These are phyloP conservation scores for Brachyptera risi DNA, from an alignment of 2,888 invertebrate genomes.

Conservation along the genomic window DNA sequence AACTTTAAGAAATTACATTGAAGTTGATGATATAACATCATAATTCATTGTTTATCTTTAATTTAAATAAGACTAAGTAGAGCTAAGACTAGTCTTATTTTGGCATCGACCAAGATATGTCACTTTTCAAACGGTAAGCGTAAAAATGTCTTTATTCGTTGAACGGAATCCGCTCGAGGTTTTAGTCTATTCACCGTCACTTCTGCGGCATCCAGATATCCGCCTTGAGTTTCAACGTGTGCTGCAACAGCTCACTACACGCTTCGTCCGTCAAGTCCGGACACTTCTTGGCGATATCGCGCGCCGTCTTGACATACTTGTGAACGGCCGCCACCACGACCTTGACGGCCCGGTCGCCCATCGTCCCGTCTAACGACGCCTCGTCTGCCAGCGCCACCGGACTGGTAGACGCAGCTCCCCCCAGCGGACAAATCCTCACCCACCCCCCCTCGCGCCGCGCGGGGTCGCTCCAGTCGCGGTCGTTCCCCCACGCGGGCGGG, in stretches of 20 bases:
- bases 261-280: constrained; percentile 50
- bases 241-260: constrained; percentile 47
- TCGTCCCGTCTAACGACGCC: constrained; percentile 33
- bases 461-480: constrained; percentile 63
- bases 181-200: too few species aligned
- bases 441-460: constrained; percentile 67
- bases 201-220: constrained; percentile 54
- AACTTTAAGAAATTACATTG: too few species aligned
- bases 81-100: too few species aligned
- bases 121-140: too few species aligned
- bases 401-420: constrained; percentile 40
- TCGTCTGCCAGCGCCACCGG: constrained; percentile 34
- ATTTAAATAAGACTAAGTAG: too few species aligned
- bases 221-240: constrained; percentile 46
- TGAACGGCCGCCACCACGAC: constrained; percentile 27
- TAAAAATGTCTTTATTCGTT: too few species aligned
- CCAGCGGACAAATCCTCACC: constrained; percentile 68
- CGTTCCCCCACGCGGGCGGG: constrained; percentile 61
- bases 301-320: constrained; percentile 47
- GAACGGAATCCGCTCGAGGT: too few species aligned
- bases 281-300: constrained; percentile 48
- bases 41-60: too few species aligned
- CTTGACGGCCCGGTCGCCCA: constrained; percentile 40
- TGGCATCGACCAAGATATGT: too few species aligned
- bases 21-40: too few species aligned